Evolutionary conservation across 2,797 vertebrate genomes (phyloP).

Genomic region (Alca torda): DNA sequence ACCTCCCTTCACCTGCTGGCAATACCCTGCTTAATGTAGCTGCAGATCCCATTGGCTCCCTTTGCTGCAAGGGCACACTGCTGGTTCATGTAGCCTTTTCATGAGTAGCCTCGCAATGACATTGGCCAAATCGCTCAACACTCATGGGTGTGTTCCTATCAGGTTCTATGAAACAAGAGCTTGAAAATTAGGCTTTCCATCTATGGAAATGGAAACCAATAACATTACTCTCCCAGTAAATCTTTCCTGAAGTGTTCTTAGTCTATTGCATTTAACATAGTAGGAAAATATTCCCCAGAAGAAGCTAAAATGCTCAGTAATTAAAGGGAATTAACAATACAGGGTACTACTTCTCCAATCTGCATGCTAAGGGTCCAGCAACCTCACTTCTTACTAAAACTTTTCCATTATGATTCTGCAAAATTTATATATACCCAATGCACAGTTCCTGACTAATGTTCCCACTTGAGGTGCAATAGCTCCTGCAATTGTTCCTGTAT

Average conservation of each 20-base stretch:
- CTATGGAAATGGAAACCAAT: not conserved
- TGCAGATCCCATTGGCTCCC: not conserved
- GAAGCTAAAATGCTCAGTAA: not conserved
- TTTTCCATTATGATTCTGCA: not conserved
- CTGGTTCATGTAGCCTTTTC: not conserved
- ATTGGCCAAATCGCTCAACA: not conserved
- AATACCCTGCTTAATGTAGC: not conserved
- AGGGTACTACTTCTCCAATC: not conserved
- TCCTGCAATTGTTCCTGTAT: not conserved
- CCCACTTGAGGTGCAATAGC: not conserved
- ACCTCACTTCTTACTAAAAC: not conserved
- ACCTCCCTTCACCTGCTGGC: not conserved
- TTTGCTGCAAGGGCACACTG: fast-evolving
- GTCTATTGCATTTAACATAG: not conserved
- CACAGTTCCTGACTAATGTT: not conserved
- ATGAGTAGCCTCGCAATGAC: not conserved
- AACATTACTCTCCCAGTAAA: not conserved
- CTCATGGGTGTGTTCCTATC: not conserved
- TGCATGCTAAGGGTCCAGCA: not conserved
- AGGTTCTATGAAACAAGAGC: not conserved
- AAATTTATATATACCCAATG: not conserved
- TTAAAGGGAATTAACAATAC: not conserved
- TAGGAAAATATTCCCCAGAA: not conserved
- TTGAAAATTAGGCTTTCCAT: not conserved
- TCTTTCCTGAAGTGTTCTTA: not conserved